Conservation (phyloP, 2,113 vertebrate species). For the Psittacula cyanocephala region DNA sequence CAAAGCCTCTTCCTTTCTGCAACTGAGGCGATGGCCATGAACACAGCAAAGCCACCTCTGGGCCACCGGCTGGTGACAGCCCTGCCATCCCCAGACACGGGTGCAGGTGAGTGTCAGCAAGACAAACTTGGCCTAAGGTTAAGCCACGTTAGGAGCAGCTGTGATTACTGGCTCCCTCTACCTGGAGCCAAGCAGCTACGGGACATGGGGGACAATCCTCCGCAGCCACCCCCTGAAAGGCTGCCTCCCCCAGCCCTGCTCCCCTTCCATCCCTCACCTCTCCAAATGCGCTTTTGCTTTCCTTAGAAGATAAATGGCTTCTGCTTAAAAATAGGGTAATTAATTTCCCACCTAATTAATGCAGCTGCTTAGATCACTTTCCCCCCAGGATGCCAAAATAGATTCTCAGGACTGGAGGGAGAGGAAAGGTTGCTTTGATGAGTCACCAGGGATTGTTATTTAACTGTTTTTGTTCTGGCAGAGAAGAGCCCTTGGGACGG, state of each 20-base stretch:
- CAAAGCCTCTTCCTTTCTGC: neutral
- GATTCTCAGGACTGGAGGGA: slow-evolving; percentile 45
- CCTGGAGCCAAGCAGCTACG: neutral
- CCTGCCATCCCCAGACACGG: accelerated
- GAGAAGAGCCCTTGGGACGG: neutral
- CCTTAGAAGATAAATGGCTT: slow-evolving; percentile 15
- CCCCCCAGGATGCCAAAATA: slow-evolving; percentile 50
- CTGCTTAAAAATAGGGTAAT: slow-evolving; percentile 58
- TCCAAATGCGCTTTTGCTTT: neutral
- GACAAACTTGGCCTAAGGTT: neutral
- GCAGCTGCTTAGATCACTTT: slow-evolving; percentile 44
- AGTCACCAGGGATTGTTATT: slow-evolving; percentile 33
- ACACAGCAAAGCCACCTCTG: accelerated
- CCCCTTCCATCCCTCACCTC: neutral
- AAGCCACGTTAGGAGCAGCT: neutral
- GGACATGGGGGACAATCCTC: neutral
- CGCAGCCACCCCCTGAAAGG: accelerated
- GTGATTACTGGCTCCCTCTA: neutral
- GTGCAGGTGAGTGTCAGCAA: accelerated
- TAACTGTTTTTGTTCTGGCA: slow-evolving; percentile 39
- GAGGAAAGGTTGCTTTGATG: slow-evolving; percentile 58
- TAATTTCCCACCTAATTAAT: slow-evolving; percentile 68
- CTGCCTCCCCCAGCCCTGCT: neutral
- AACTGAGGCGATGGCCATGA: accelerated
- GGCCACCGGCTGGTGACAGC: neutral